Percentiles rank a stretch among this genome's conserved stretches.
Conservation (phyloP, 2,888 invertebrate species). For the Yponomeuta evonymella region DNA sequence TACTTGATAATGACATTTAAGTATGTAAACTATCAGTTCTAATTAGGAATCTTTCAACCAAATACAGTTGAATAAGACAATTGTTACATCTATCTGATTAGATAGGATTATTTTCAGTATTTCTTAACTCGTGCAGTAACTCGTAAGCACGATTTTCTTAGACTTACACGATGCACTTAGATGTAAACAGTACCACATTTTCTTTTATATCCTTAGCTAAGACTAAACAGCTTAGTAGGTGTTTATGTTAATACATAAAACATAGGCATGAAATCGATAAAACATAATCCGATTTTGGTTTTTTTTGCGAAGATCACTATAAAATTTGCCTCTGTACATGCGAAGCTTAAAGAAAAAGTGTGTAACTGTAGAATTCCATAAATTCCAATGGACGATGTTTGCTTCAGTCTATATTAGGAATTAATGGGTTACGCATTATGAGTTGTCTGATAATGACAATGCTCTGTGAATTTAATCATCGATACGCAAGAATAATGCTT, state of each 20-base stretch:
- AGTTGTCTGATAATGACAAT: conserved; percentile 7
- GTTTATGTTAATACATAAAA: too few species aligned
- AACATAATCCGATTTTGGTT: neutral
- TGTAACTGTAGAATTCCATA: conserved; percentile 17
- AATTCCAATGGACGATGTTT: neutral
- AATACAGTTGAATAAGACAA: too few species aligned
- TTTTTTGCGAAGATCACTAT: neutral
- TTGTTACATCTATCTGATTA: too few species aligned
- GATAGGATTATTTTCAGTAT: too few species aligned
- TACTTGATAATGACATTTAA: neutral
- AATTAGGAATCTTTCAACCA: neutral
- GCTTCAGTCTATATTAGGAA: conserved; percentile 19
- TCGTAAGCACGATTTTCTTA: neutral
- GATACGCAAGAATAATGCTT: neutral
- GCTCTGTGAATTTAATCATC: neutral
- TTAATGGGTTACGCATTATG: conserved; percentile 26
- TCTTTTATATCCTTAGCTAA: too few species aligned
- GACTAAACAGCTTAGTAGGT: too few species aligned
- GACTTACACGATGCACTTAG: neutral
- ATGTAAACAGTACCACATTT: neutral
- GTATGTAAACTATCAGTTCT: neutral
- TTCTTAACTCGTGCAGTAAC: neutral
- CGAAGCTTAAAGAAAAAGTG: neutral
- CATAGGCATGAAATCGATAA: neutral
- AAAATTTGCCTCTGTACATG: neutral